Percentiles rank a stretch among this genome's conserved stretches.
Evolutionary conservation across 2,113 vertebrate species (phyloP).

Genomic region (Echinops telfairi): DNA sequence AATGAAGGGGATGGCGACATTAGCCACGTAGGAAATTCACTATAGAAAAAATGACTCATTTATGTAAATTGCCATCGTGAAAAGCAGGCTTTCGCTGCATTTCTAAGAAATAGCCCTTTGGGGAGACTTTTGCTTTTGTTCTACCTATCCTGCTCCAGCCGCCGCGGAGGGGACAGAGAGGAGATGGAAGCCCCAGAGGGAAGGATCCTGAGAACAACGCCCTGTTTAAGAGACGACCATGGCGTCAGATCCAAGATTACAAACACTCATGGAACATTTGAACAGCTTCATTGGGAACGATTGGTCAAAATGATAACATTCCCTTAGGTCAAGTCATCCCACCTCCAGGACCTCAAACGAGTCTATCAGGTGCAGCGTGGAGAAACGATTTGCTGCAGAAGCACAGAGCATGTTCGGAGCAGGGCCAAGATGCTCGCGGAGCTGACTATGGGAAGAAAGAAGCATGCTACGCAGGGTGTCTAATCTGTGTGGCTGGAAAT

Average conservation of each 20-base stretch:
- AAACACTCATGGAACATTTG: accelerated
- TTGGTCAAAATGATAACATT: accelerated
- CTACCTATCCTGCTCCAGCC: neutral
- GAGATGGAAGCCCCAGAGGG: neutral
- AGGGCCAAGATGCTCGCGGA: no score
- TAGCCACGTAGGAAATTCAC: neutral
- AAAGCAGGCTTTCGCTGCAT: constrained; percentile 61
- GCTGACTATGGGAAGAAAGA: neutral
- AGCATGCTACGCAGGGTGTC: neutral
- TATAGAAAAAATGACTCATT: neutral
- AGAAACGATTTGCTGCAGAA: accelerated
- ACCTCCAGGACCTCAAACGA: neutral
- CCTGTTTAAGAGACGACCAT: neutral
- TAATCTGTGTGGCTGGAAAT: neutral
- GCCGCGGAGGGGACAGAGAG: neutral
- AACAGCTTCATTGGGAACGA: neutral
- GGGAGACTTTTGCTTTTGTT: constrained; percentile 61
- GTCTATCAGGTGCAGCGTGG: neutral
- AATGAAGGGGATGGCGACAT: no score
- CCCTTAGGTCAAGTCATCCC: neutral
- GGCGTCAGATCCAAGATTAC: accelerated
- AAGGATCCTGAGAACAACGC: neutral
- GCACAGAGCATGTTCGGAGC: neutral
- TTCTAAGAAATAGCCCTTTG: constrained; percentile 61
- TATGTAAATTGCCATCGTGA: constrained; percentile 46